Conservation (phyloP, 2,888 invertebrate genomes). For the Trilocha varians region DNA sequence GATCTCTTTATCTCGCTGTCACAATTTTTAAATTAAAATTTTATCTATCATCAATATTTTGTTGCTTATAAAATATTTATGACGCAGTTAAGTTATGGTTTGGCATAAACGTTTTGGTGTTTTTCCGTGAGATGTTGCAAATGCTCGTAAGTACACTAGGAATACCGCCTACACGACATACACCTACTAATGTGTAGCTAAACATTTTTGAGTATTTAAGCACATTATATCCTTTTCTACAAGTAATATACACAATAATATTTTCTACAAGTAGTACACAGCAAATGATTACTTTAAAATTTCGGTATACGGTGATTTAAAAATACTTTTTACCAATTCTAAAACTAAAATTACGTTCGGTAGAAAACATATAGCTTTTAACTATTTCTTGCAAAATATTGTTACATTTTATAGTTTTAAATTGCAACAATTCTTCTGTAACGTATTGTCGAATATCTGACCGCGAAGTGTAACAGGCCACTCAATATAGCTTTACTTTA, state of each 20-base stretch:
- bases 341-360: not conserved
- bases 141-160: no score
- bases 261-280: no score
- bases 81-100: not conserved
- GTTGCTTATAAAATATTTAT: not conserved
- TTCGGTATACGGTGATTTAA: no score
- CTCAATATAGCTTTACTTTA: conserved; percentile 27
- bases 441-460: conserved; percentile 15
- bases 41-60: not conserved
- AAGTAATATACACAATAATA: no score
- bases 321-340: not conserved
- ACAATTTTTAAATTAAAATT: not conserved
- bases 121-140: no score
- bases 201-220: no score
- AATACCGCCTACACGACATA: no score
- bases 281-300: no score
- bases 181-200: no score
- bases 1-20: not conserved
- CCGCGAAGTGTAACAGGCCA: conserved; percentile 21
- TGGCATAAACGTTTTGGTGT: no score
- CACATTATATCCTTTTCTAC: no score
- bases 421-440: not conserved
- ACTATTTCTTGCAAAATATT: no score
- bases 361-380: not conserved
- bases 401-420: not conserved